Conservation (phyloP, 2,888 invertebrate species). For the Leptothorax acervorum region DNA sequence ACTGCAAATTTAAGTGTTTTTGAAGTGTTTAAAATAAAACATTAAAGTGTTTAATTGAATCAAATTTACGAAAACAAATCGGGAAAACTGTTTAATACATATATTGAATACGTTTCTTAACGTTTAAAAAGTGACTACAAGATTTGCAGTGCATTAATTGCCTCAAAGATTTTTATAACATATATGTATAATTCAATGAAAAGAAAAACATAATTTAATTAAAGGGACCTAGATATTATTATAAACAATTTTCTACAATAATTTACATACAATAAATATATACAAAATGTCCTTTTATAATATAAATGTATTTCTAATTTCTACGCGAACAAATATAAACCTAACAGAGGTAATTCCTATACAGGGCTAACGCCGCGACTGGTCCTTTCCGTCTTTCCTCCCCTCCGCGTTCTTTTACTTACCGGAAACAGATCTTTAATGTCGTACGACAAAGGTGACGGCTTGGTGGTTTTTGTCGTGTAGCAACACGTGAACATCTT, state of each 20-base stretch:
- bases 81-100: no score
- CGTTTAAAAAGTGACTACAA: no score
- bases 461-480: background rate
- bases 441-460: background rate
- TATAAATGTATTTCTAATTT: background rate
- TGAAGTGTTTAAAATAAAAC: no score
- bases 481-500: background rate
- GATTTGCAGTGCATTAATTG: background rate
- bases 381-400: background rate
- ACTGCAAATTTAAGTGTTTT: no score
- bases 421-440: slow-evolving; percentile 63
- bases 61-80: no score
- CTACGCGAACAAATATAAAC: background rate
- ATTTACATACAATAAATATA: background rate
- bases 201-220: background rate
- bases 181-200: background rate
- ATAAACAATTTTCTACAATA: background rate
- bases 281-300: background rate
- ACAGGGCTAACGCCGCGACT: background rate
- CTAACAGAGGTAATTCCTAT: background rate
- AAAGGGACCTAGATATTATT: background rate
- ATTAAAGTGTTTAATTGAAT: no score
- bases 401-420: background rate
- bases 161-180: background rate
- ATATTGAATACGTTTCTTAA: no score